Conservation (phyloP, 64 coral and sea anemone species). For the Porites lutea region DNA sequence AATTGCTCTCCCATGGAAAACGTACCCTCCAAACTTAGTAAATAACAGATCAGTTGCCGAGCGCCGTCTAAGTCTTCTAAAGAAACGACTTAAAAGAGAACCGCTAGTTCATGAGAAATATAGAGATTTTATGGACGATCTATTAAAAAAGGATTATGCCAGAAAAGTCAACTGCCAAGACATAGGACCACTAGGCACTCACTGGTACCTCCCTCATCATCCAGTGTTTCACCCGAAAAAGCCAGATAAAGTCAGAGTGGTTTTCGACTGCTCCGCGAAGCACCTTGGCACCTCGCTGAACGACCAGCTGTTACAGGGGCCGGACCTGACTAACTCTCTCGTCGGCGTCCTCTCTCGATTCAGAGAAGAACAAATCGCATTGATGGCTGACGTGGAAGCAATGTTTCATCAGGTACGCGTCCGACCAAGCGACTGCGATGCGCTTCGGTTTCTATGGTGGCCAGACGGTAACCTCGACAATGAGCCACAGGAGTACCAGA, state of each 20-base stretch:
- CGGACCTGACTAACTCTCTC: constrained; percentile 56
- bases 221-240: constrained; percentile 41
- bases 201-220: constrained; percentile 61
- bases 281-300: constrained; percentile 24
- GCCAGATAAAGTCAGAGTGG: constrained; percentile 41
- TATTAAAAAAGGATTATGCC: constrained; percentile 43
- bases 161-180: constrained; percentile 25
- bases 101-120: constrained; percentile 38
- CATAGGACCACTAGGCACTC: constrained; percentile 1
- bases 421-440: constrained; percentile 4
- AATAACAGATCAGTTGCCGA: constrained; percentile 40
- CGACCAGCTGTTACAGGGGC: constrained; percentile 31
- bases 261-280: constrained; percentile 60
- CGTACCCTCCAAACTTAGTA: neutral
- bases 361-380: constrained; percentile 11
- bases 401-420: constrained; percentile 68
- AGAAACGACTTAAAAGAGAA: constrained; percentile 43
- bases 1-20: constrained; percentile 47
- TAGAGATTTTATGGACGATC: constrained; percentile 8
- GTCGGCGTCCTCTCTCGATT: constrained; percentile 50
- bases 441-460: constrained; percentile 33
- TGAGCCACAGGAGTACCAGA: constrained; percentile 44
- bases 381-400: constrained; percentile 66
- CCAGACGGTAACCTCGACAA: constrained; percentile 37
- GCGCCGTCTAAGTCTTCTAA: neutral